phyloP scores from a whole-genome alignment of 2,797 vertebrate species.

The Helarctos malayanus region DNA sequence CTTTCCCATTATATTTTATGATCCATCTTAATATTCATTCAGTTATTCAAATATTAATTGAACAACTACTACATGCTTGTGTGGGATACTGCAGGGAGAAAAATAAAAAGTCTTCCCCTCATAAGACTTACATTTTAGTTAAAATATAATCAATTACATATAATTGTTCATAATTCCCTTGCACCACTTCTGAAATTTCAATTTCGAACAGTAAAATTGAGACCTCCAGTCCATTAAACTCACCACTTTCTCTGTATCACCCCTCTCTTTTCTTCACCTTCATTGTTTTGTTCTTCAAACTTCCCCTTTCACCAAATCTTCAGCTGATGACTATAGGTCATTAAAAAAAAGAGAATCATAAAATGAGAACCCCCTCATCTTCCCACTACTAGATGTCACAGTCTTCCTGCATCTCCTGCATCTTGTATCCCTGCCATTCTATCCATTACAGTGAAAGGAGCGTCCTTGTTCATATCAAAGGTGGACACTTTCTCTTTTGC shows the following conservation, averaged over 20 bases:
- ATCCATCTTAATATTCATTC: not conserved
- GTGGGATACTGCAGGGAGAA: not conserved
- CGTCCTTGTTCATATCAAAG: not conserved
- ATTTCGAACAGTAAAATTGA: not conserved
- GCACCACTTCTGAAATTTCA: not conserved
- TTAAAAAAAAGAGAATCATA: not conserved
- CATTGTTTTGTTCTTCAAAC: not conserved
- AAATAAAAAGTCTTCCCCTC: not conserved
- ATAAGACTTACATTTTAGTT: not conserved
- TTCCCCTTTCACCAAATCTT: not conserved
- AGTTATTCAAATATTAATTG: slow-evolving; percentile 10
- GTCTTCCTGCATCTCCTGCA: not conserved
- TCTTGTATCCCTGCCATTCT: not conserved
- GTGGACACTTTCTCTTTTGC: not conserved
- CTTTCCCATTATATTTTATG: not conserved
- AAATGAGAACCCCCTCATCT: not conserved
- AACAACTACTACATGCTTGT: not conserved
- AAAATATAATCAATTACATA: not conserved
- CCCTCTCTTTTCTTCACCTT: not conserved
- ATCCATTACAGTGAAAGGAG: not conserved
- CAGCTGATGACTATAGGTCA: not conserved
- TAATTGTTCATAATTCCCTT: not conserved
- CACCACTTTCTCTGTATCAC: not conserved
- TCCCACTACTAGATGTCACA: not conserved
- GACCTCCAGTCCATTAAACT: not conserved